Percentiles rank a stretch among this genome's conserved stretches.
These are phyloP conservation scores for Trichogramma evanescens DNA, from an alignment of 2,888 invertebrate genomes.

Conservation along the genomic window DNA sequence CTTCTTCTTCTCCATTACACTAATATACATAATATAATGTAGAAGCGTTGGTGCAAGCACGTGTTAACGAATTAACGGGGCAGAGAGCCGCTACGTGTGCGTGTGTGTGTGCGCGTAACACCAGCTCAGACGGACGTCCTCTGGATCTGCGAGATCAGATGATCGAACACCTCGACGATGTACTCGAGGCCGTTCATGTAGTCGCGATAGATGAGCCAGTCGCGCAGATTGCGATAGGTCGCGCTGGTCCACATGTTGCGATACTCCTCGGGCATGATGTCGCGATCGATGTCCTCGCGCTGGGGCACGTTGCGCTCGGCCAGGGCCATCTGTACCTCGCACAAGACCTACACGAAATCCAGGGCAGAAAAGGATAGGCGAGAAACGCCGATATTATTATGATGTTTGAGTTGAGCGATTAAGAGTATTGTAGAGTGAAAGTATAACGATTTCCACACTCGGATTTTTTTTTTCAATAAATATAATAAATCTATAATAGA, in stretches of 20 bases:
- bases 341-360: constrained; percentile 51
- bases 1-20: background rate
- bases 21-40: background rate
- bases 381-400: no score
- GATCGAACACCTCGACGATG: constrained; percentile 50
- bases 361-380: no score
- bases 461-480: no score
- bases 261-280: constrained; percentile 45
- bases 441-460: no score
- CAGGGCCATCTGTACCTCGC: constrained; percentile 59
- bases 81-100: no score
- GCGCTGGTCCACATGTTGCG: constrained; percentile 33
- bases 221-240: constrained; percentile 50
- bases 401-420: no score
- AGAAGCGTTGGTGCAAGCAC: no score
- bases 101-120: no score
- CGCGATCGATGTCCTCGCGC: constrained; percentile 46
- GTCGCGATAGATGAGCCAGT: constrained; percentile 59
- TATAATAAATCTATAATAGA: no score
- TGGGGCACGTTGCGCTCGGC: constrained; percentile 40
- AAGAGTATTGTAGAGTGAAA: no score
- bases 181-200: constrained; percentile 58
- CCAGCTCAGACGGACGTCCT: constrained; percentile 34
- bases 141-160: constrained; percentile 37
- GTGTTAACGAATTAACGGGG: no score